Conservation (phyloP, 2,797 vertebrate species). For the Aldrovandia affinis region DNA sequence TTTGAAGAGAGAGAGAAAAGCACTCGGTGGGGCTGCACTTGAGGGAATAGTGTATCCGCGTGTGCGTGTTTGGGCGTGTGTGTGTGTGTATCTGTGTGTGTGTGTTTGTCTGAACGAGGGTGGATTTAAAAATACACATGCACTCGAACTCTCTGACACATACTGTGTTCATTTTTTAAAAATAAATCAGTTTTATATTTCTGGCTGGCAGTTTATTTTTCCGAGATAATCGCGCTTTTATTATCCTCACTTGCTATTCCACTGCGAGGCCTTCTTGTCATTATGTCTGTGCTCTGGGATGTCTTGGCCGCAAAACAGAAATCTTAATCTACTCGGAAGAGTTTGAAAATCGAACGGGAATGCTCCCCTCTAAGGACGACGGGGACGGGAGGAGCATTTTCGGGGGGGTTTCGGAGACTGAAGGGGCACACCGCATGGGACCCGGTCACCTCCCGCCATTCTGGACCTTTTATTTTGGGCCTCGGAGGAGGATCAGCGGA, state of each 20-base stretch:
- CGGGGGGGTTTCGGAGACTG: background rate
- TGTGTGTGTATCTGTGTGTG: conserved; percentile 10
- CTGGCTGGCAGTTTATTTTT: background rate
- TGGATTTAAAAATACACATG: background rate
- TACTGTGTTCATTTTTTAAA: background rate
- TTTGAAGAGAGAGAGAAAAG: conserved; percentile 6
- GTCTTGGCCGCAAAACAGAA: background rate
- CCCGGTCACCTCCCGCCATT: background rate
- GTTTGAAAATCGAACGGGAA: background rate
- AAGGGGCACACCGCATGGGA: background rate
- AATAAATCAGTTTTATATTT: background rate
- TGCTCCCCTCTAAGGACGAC: background rate
- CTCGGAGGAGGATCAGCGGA: too few relatives aligned
- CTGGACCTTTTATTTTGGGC: background rate
- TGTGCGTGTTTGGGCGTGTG: background rate
- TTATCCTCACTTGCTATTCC: conserved; percentile 24
- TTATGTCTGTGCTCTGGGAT: background rate
- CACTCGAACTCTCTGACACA: background rate
- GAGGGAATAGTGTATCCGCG: conserved; percentile 6
- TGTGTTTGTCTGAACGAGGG: conserved; percentile 20
- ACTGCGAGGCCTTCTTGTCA: background rate
- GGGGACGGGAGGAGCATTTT: background rate
- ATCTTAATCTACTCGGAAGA: background rate
- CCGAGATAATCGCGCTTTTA: background rate
- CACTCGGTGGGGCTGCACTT: background rate